Percentiles rank a stretch among this genome's conserved stretches.
These are phyloP conservation scores for Sycophaga agraensis DNA, from an alignment of 1,140 invertebrate species.

Conservation along the genomic window DNA sequence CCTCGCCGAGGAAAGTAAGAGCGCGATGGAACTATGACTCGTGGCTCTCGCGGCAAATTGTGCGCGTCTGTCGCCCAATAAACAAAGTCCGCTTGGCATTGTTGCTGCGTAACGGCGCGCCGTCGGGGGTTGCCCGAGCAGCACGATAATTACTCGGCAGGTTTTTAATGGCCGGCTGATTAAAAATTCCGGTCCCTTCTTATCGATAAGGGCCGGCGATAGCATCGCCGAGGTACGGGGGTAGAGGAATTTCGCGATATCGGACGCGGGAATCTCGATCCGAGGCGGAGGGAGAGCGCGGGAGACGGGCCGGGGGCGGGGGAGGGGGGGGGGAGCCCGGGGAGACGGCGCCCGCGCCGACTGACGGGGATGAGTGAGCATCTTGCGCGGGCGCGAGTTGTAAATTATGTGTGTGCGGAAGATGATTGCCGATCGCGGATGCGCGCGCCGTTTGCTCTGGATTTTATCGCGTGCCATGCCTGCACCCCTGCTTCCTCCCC, in stretches of 20 bases:
- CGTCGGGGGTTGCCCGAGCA: not conserved
- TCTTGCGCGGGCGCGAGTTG: not conserved
- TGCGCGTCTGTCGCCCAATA: not conserved
- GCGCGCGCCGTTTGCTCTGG: no score
- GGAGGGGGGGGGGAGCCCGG: not conserved
- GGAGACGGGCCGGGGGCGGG: not conserved
- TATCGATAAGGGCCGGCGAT: slow-evolving; percentile 9
- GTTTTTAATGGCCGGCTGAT: slow-evolving; percentile 50
- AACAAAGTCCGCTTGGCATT: slow-evolving; percentile 19
- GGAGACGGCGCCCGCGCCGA: not conserved
- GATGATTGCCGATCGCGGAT: not conserved
- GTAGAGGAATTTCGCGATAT: slow-evolving; percentile 19
- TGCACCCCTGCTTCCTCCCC: no score
- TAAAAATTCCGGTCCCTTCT: slow-evolving; percentile 42
- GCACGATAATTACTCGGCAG: slow-evolving; percentile 49
- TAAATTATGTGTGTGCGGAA: slow-evolving; percentile 12
- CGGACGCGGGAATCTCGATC: slow-evolving; percentile 7
- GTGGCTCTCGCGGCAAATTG: no score
- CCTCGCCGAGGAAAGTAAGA: no score
- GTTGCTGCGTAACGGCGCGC: slow-evolving; percentile 36
- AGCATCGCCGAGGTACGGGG: no score
- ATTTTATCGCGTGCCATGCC: no score
- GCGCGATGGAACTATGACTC: no score
- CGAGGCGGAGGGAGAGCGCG: not conserved
- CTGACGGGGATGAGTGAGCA: slow-evolving; percentile 1